These are phyloP conservation scores for Phymastichus coffea DNA, from an alignment of 1,140 invertebrate species.

Conservation along the genomic window DNA sequence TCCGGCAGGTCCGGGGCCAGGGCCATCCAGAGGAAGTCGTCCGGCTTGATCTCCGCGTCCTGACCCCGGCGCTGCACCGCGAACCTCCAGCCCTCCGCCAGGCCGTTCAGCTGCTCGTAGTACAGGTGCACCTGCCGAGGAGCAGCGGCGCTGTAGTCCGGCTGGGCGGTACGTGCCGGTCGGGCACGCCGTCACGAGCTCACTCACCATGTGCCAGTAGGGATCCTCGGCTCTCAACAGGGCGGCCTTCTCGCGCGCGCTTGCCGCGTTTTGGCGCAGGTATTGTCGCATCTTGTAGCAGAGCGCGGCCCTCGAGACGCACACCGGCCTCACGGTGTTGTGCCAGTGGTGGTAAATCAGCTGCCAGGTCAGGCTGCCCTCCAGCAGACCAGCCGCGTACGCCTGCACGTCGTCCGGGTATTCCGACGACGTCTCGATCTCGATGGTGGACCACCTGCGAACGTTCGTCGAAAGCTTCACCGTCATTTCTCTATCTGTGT, in stretches of 20 bases:
- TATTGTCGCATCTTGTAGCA: constrained; percentile 69
- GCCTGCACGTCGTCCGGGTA: constrained; percentile 79
- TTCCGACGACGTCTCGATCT: constrained; percentile 72
- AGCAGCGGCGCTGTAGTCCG: neutral
- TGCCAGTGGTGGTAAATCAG: constrained; percentile 79
- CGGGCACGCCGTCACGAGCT: neutral
- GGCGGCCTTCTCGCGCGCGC: constrained; percentile 63
- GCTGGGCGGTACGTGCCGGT: neutral
- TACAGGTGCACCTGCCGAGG: constrained; percentile 64
- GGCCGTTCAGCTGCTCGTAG: constrained; percentile 69
- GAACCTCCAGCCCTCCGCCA: constrained; percentile 68
- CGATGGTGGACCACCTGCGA: constrained; percentile 73
- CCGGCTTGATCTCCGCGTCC: constrained; percentile 61
- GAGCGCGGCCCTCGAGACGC: constrained; percentile 65
- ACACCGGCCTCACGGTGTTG: constrained; percentile 73
- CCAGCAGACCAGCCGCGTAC: constrained; percentile 85
- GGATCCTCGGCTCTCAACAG: constrained; percentile 57
- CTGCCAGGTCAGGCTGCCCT: constrained; percentile 79
- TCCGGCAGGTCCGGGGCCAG: constrained; percentile 78
- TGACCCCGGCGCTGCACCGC: constrained; percentile 62
- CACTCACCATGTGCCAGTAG: constrained; percentile 79
- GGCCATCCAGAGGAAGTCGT: constrained; percentile 74
- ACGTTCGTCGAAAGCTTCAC: neutral
- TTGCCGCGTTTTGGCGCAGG: constrained; percentile 65
- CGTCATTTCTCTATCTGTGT: neutral